These are phyloP conservation scores for Arnoldichthys spilopterus DNA, from an alignment of 2,797 vertebrate species.

Conservation along the genomic window DNA sequence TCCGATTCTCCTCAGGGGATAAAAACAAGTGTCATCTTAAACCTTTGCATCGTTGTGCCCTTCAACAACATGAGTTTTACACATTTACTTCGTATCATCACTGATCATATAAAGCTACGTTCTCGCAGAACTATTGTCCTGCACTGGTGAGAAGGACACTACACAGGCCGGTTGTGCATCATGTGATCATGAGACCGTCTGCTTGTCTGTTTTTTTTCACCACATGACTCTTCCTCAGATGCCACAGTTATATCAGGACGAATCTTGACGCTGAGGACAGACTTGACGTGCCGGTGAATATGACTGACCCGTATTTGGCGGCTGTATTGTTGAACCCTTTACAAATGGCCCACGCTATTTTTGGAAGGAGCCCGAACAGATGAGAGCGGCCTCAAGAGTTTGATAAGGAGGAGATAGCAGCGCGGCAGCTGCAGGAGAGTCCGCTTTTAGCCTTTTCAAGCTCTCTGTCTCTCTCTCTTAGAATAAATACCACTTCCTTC, in stretches of 20 bases:
- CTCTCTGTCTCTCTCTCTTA: not conserved
- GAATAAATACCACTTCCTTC: conserved; percentile 51
- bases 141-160: not conserved
- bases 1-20: too few species aligned
- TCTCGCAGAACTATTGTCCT: not conserved
- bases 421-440: not conserved
- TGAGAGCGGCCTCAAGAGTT: conserved; percentile 31
- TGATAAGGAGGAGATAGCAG: conserved; percentile 37
- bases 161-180: not conserved
- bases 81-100: too few species aligned
- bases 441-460: conserved; percentile 25
- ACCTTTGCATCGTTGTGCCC: too few species aligned
- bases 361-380: conserved; percentile 5
- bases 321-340: conserved; percentile 2
- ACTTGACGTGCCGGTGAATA: not conserved
- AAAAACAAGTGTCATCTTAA: too few species aligned
- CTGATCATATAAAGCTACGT: not conserved
- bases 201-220: not conserved
- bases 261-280: not conserved
- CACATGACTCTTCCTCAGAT: conserved; percentile 20
- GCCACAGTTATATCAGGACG: not conserved
- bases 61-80: too few species aligned
- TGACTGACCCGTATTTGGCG: conserved; percentile 9
- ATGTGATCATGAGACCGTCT: conserved; percentile 23
- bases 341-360: conserved; percentile 33